Conservation (phyloP, 1,140 invertebrate genomes). For the Drosophila sp. region DNA sequence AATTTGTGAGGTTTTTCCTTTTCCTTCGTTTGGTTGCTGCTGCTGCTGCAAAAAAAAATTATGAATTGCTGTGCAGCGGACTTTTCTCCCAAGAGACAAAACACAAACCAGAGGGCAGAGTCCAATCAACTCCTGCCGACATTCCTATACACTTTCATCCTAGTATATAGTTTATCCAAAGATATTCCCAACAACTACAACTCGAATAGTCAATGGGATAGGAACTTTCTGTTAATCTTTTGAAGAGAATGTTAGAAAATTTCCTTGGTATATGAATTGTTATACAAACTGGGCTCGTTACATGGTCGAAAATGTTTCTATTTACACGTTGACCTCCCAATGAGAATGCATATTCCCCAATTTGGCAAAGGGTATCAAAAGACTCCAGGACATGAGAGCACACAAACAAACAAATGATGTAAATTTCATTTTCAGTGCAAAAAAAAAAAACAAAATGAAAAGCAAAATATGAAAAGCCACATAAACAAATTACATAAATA, state of each 20-base stretch:
- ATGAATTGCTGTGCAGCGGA: slow-evolving; percentile 53
- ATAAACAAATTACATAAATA: slow-evolving; percentile 70
- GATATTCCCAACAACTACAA: background rate
- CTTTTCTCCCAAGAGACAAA: slow-evolving; percentile 61
- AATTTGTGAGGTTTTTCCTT: slow-evolving; percentile 70
- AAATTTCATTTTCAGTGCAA: slow-evolving; percentile 72
- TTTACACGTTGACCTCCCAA: background rate
- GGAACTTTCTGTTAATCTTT: too few species aligned
- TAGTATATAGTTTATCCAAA: background rate
- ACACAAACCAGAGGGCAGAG: slow-evolving; percentile 21
- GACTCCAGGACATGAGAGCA: slow-evolving; percentile 63
- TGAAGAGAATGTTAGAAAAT: too few species aligned
- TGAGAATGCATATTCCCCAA: background rate
- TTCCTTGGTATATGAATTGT: too few species aligned
- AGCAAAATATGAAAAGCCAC: slow-evolving; percentile 69
- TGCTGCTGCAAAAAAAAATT: slow-evolving; percentile 40
- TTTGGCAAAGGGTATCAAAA: background rate
- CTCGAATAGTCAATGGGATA: too few species aligned
- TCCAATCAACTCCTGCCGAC: background rate
- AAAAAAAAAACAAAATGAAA: slow-evolving; percentile 29
- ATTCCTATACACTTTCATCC: background rate
- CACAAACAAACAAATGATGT: slow-evolving; percentile 82
- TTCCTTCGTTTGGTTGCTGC: slow-evolving; percentile 19
- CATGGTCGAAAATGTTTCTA: too few species aligned
- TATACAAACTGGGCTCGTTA: too few species aligned